phyloP scores from a whole-genome alignment of 2,888 invertebrate species.

The Cephus nigrinus region DNA sequence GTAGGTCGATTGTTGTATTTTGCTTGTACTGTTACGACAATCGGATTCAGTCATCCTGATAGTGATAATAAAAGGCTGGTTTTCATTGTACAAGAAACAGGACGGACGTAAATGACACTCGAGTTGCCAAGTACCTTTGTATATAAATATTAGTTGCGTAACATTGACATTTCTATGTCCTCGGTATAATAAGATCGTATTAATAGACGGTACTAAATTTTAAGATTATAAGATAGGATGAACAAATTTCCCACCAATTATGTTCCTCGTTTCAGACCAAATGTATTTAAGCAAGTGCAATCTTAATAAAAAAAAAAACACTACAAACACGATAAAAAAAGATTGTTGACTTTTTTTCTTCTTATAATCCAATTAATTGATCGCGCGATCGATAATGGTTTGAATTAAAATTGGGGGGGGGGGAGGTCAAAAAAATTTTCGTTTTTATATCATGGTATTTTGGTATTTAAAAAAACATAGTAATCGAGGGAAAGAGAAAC shows the following conservation, averaged over 20 bases:
- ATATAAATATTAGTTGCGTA: constrained; percentile 21
- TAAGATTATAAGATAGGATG: constrained; percentile 19
- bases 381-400: not conserved
- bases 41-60: not conserved
- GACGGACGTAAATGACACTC: not conserved
- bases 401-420: too few relatives aligned
- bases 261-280: constrained; percentile 60
- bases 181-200: constrained; percentile 2
- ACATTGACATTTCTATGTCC: not conserved
- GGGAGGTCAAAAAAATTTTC: not conserved
- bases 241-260: constrained; percentile 29
- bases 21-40: not conserved
- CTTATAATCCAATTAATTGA: not conserved
- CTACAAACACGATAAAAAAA: not conserved
- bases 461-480: constrained; percentile 15
- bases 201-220: not conserved
- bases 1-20: not conserved
- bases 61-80: not conserved
- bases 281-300: constrained; percentile 61
- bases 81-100: not conserved
- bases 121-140: constrained; percentile 36
- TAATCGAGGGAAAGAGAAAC: not conserved
- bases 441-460: not conserved
- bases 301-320: constrained; percentile 48
- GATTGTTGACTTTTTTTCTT: not conserved